phyloP scores from a whole-genome alignment of 2,113 vertebrate genomes.

The Carlito syrichta region DNA sequence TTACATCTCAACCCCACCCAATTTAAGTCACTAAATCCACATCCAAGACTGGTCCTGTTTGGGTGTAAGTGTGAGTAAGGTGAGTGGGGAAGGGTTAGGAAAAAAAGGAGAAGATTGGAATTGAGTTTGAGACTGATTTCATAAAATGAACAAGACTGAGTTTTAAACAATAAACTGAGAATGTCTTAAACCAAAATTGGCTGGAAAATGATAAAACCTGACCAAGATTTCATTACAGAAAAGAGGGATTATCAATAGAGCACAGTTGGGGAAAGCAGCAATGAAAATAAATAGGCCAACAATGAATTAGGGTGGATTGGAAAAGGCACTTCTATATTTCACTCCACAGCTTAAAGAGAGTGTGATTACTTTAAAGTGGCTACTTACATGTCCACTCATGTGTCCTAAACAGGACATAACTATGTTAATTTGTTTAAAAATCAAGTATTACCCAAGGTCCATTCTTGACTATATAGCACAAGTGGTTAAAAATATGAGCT shows the following conservation, averaged over 20 bases:
- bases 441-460: not conserved
- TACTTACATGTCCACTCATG: not conserved
- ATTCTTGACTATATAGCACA: not conserved
- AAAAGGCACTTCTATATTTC: not conserved
- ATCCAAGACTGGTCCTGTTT: not conserved
- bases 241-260: not conserved
- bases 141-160: not conserved
- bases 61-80: rapidly evolving
- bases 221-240: not conserved
- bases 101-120: not conserved
- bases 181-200: not conserved
- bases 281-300: not conserved
- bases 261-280: not conserved
- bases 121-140: not conserved
- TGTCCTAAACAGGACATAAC: not conserved
- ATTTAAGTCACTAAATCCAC: not conserved
- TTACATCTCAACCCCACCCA: not conserved
- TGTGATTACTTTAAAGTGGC: not conserved
- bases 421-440: not conserved
- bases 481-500: not conserved
- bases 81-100: not conserved
- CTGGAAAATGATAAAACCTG: slow-evolving; percentile 4
- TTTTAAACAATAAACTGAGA: not conserved
- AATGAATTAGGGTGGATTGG: not conserved
- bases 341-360: not conserved